These are phyloP conservation scores for Megalonaias nervosa DNA, from an alignment of 1,140 invertebrate species.

Conservation along the genomic window DNA sequence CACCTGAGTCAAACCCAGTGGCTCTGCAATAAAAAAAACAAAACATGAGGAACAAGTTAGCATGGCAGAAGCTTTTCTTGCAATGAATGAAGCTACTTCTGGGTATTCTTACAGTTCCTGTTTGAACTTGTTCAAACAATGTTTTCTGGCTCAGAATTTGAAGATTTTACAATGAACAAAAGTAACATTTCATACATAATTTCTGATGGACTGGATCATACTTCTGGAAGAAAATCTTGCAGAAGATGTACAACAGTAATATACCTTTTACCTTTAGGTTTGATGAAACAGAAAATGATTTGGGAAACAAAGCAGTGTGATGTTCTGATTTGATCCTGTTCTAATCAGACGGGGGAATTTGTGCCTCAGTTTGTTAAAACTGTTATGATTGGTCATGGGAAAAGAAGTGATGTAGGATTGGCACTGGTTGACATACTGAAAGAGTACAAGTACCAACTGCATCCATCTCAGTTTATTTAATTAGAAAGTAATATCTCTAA, in stretches of 20 bases:
- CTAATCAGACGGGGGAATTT: slow-evolving; percentile 15
- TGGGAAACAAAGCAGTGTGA: slow-evolving; percentile 33
- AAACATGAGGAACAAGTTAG: not conserved
- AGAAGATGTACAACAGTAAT: slow-evolving; percentile 18
- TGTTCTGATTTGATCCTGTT: slow-evolving; percentile 27
- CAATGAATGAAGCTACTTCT: slow-evolving; percentile 26
- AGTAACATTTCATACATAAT: slow-evolving; percentile 38
- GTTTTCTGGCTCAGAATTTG: slow-evolving; percentile 20
- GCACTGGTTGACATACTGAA: slow-evolving; percentile 25
- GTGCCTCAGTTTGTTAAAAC: slow-evolving; percentile 16
- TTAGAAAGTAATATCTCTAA: slow-evolving; percentile 58
- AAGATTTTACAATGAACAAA: slow-evolving; percentile 33
- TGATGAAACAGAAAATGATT: slow-evolving; percentile 24
- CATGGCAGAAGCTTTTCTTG: slow-evolving; percentile 9
- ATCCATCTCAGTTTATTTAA: slow-evolving; percentile 35
- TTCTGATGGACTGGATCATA: slow-evolving; percentile 37
- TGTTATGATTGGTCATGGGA: slow-evolving; percentile 28
- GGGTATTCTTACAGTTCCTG: slow-evolving; percentile 20
- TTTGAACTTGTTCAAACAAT: slow-evolving; percentile 24
- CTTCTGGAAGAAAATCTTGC: slow-evolving; percentile 21
- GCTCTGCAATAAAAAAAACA: not conserved
- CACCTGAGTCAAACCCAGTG: not conserved
- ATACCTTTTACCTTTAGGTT: slow-evolving; percentile 12
- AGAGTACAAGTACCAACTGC: slow-evolving; percentile 15
- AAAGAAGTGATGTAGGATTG: slow-evolving; percentile 15